Conservation (phyloP, 1,140 invertebrate genomes). For the Chlorops oryzae region DNA sequence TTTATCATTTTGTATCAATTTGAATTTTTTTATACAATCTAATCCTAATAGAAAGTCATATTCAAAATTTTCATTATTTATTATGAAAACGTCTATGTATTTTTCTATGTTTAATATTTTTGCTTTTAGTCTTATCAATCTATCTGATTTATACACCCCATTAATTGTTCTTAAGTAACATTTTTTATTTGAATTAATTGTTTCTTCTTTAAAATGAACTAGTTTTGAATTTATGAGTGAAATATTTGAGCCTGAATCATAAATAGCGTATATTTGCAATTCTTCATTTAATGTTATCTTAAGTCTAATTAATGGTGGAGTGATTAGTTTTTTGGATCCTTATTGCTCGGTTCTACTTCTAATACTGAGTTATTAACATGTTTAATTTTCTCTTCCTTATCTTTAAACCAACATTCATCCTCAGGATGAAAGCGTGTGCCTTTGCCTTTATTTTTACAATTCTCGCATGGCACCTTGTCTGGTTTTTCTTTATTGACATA, state of each 20-base stretch:
- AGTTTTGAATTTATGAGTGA: slow-evolving; percentile 34
- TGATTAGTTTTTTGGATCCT: slow-evolving; percentile 36
- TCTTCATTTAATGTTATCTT: slow-evolving; percentile 33
- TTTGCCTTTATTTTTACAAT: slow-evolving; percentile 29
- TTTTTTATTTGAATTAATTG: too few species aligned
- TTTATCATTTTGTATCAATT: slow-evolving; percentile 22
- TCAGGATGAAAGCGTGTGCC: slow-evolving; percentile 27
- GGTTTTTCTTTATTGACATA: slow-evolving; percentile 20
- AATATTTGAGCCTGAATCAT: slow-evolving; percentile 35
- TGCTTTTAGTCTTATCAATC: slow-evolving; percentile 21
- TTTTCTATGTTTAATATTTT: slow-evolving; percentile 28
- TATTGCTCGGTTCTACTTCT: slow-evolving; percentile 20
- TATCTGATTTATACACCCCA: slow-evolving; percentile 25
- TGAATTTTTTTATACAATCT: slow-evolving; percentile 25
- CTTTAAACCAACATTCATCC: slow-evolving; percentile 28
- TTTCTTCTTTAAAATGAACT: slow-evolving; percentile 24
- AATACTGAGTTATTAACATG: slow-evolving; percentile 27
- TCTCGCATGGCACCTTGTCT: slow-evolving; percentile 22
- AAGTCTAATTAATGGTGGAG: slow-evolving; percentile 38
- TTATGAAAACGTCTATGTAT: slow-evolving; percentile 28
- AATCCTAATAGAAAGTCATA: slow-evolving; percentile 33
- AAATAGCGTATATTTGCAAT: too few species aligned
- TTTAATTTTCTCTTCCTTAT: slow-evolving; percentile 17
- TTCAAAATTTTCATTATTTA: slow-evolving; percentile 28
- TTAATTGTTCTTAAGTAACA: slow-evolving; percentile 30